Evolutionary conservation across 2,113 vertebrate genomes (phyloP), one percentile per base, ranked within the genome.

Genomic region (Eira barbara): DNA sequence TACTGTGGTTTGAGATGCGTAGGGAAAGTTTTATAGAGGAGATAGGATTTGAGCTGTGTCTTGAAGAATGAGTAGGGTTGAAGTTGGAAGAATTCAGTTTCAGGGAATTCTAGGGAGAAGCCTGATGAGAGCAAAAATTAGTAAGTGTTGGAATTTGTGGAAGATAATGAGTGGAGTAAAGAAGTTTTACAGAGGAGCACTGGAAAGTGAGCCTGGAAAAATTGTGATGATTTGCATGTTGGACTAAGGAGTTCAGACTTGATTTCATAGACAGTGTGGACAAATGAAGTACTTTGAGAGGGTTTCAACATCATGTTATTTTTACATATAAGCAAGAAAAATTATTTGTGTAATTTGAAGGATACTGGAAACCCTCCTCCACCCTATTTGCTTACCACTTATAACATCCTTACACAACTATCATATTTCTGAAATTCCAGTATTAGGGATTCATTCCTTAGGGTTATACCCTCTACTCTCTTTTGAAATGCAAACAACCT

Each of bases 271-370:
- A 89, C 49, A 34, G 7, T 81, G 42, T 17, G 34, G 73, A 89
- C 45, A 31, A 85, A 55, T 81, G 20, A 83, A 87, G 15, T 86
- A 12, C 25, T 94, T 79, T 76, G 15, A 76, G 57, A 55, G 47
- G 27, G 8, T 82, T 15, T 87, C 36, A 89, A 39, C 9, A 52
- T 7, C n/a, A 55, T 92, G 65, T 63, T 78, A n/a, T 18, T 81
- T 92, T 96, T 95, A 97, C 79, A n/a, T 74, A 45, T 14, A 69
- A 21, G 36, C 52, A 89, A 69, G 67, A 91, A 65, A 47, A 65
- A 52, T 4, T 42, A 29, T n/a, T 42, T 42, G 39, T 86, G 0
- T 90, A 91, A 73, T 79, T 74, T 73, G 13, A 78, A 39, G 59
- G 10, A 73, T 59, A 29, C 20, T 82, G 8, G 14, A 65, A 65